Base-by-base conservation (phyloP, 2,888 invertebrate species). In the Parascotia fuliginaria region DNA sequence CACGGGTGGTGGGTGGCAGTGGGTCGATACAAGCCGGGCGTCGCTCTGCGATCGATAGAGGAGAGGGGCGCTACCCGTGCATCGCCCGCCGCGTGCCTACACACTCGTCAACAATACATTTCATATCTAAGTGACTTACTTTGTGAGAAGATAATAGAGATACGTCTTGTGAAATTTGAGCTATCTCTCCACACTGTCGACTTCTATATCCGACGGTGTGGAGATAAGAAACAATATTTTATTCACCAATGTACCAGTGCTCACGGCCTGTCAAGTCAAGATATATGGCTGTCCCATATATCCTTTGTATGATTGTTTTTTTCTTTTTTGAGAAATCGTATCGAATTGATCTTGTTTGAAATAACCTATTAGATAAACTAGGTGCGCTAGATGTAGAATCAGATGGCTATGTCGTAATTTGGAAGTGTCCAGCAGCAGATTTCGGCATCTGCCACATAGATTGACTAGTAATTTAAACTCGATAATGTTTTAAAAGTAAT, bases 21-120 rank as follows among this genome's bases (percentile, higher is more conserved):
- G 82, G 87, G 86, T 89, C 89, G 90, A 89, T 89, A 89, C 64
- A 70, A 74, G 78, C 80, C 79, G 81, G 87, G 81, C 78, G 81
- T 62, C 74, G 74, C 67, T 79, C 80, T 75, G 71, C 81, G 87
- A 83, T 88, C 88, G 82, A 92, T 92, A 85, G 81, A 83, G 85
- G 83, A 81, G 82, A 82, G 83, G 75, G 78, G 78, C 73, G 70
- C 72, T 64, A 57, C 62, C 70, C 69, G 69, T 77, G 79, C 79
- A 75, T 74, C 76, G 75, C 70, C 70, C 70, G 77, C 72, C 75
- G 79, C 80, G 77, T 79, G 81, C 83, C 85, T 69, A 66, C 73
- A 79, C 79, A 77, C 64, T 74, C 71, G 64, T 74, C 68, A 75
- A 75, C 77, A 79, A 76, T 74, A 77, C 72, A 71, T 76, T 77